A percentile compares a stretch with the other conserved stretches of the same genome.
Conservation (phyloP, 2,797 vertebrate species). For the Lagocephalus sceleratus region DNA sequence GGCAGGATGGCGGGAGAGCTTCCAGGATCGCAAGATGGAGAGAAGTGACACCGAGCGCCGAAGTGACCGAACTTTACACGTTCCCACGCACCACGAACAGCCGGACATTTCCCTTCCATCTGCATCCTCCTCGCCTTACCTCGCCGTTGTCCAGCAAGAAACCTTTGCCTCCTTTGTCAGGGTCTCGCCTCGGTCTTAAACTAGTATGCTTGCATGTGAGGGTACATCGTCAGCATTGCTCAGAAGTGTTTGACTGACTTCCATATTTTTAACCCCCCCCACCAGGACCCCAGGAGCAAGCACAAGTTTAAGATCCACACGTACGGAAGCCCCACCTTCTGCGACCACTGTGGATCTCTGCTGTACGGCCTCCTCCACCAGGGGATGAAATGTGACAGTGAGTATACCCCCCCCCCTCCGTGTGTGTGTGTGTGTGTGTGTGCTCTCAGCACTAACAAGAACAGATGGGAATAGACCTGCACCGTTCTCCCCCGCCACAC, state of each 20-base stretch:
- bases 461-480: conserved; percentile 62
- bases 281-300: conserved; percentile 95
- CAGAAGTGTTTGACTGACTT: too few relatives aligned
- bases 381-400: conserved; percentile 99
- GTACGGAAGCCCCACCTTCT: conserved; percentile 95
- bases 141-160: neutral
- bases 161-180: neutral
- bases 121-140: conserved; percentile 7
- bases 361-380: conserved; percentile 97
- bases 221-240: too few relatives aligned
- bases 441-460: conserved; percentile 52
- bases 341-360: conserved; percentile 95
- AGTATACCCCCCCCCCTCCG: conserved; percentile 61
- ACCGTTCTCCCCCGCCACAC: conserved; percentile 28
- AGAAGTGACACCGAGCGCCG: conserved; percentile 26
- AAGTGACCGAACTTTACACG: conserved; percentile 24
- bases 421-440: conserved; percentile 23
- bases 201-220: neutral
- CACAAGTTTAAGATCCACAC: conserved; percentile 99
- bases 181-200: neutral
- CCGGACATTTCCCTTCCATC: conserved; percentile 33
- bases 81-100: conserved; percentile 25
- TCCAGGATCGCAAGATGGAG: conserved; percentile 39
- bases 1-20: conserved; percentile 22
- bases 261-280: too few relatives aligned